These are phyloP conservation scores for Gastrophryne carolinensis DNA, from an alignment of 2,797 vertebrate genomes.

Conservation along the genomic window DNA sequence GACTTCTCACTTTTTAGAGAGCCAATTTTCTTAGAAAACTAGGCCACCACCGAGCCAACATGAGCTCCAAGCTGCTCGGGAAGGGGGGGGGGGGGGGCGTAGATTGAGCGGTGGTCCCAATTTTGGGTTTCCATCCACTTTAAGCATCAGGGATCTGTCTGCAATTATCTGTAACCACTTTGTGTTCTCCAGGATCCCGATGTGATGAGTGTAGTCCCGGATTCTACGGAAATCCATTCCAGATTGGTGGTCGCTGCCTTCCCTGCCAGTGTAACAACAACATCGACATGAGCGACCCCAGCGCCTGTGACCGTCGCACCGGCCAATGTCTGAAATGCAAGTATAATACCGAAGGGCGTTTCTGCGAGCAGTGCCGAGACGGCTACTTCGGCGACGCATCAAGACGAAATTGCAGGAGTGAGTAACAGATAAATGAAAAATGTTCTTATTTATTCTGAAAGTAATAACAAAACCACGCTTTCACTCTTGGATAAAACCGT, in stretches of 20 bases:
- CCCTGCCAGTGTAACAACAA: conserved; percentile 89
- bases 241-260: conserved; percentile 80
- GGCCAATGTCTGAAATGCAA: conserved; percentile 88
- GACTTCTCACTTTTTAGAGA: too few species aligned
- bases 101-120: too few species aligned
- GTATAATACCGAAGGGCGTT: conserved; percentile 85
- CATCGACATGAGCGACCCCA: conserved; percentile 82
- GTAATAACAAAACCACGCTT: too few species aligned
- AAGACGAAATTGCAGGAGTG: conserved; percentile 86
- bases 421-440: too few species aligned
- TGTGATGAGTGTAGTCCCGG: conserved; percentile 92
- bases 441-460: too few species aligned
- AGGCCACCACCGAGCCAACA: too few species aligned
- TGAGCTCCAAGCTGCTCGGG: too few species aligned
- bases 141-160: too few species aligned
- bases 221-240: conserved; percentile 85
- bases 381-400: conserved; percentile 87
- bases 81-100: too few species aligned
- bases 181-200: conserved; percentile 73
- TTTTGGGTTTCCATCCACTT: too few species aligned
- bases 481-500: too few species aligned
- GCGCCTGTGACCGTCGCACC: conserved; percentile 78
- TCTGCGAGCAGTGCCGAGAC: conserved; percentile 80
- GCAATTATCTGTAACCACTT: not conserved
- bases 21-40: too few species aligned